Base-by-base conservation (phyloP, 2,888 invertebrate species). In the Philonicus albiceps region DNA sequence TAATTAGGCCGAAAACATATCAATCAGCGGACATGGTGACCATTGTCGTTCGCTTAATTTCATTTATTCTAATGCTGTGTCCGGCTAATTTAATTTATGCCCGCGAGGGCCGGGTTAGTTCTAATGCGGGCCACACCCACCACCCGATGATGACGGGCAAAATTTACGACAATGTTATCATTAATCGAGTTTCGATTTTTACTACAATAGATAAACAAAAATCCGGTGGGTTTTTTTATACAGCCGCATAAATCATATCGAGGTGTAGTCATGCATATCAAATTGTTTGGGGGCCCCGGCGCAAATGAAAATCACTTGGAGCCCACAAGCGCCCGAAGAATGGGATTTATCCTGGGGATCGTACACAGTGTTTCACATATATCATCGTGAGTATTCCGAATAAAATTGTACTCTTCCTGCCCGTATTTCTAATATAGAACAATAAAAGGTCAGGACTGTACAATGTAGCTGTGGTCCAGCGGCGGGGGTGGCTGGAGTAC, bases 181-280 rank as follows among this genome's bases (percentile, higher is more conserved):
- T 80, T 53, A 80, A 80, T 80, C 80, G 22, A 27, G n/a, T 76
- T 76, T 40, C 43, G 80, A 49, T 80, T 80, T 53, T 53, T 80
- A 49, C 80, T 43, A n/a, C n/a, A n/a, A n/a, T n/a, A 49, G 80
- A 80, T 53, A 80, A 80, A 80, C 30, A 80, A 31, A 37, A 76
- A 37, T 76, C 37, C 27, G 64, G 27, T 64, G 64, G 8, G 3
- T 43, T 43, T 43, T 49, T 49, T 49, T 7, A 64, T 7, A 37
- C 30, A 43, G 72, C 37, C 19, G 1, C 80, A 83, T 83, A 64
- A 83, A 83, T 83, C 83, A 83, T 34, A 83, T 34, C 72, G 83
- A 31, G 83, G 83, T 83, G 72, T 83, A 83, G 83, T 83, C 83
- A 83, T 83, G 83, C 72, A 83, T 83, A 83, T 83, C 72, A 83